Evolutionary conservation across 2,113 vertebrate species (phyloP).

Genomic region (Barnardius zonarius): DNA sequence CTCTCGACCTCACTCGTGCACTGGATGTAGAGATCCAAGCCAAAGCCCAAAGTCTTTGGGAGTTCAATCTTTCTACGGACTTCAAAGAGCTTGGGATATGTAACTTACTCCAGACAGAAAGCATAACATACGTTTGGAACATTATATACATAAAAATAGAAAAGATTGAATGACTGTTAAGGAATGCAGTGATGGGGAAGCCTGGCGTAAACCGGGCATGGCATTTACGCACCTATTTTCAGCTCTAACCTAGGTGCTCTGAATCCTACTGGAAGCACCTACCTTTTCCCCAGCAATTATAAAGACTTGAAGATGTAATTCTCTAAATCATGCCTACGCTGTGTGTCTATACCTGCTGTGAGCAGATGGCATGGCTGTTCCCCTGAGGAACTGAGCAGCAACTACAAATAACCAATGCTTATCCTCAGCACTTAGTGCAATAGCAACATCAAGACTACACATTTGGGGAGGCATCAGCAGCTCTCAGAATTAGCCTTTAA

Average conservation of each 20-base stretch:
- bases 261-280: neutral
- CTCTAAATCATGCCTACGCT: neutral
- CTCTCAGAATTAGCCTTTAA: neutral
- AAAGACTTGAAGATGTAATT: constrained; percentile 7
- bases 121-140: neutral
- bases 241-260: neutral
- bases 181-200: neutral
- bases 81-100: constrained; percentile 25
- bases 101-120: constrained; percentile 34
- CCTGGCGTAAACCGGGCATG: neutral
- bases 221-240: neutral
- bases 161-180: neutral
- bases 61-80: neutral
- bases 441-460: neutral
- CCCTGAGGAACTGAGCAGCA: constrained; percentile 9
- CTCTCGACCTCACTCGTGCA: neutral
- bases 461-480: neutral
- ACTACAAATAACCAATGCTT: neutral
- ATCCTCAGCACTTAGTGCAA: neutral
- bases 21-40: neutral
- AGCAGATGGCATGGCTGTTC: neutral
- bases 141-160: neutral
- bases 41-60: constrained; percentile 20
- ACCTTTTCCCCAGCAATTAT: neutral
- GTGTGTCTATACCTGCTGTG: neutral